These are phyloP conservation scores for Drosophila dives DNA, from an alignment of 2,888 invertebrate species.

Conservation along the genomic window DNA sequence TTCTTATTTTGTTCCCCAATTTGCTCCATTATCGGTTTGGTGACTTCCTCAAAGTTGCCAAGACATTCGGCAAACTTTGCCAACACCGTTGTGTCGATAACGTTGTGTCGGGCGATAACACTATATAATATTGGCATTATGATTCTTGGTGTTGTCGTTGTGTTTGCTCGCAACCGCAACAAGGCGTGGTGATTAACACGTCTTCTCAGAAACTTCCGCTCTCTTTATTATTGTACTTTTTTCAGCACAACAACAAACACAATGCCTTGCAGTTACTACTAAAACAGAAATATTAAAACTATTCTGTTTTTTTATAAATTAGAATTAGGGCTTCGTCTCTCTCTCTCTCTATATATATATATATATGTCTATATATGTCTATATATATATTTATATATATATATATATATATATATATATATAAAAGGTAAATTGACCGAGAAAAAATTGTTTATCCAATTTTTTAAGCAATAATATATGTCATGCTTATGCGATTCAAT, in stretches of 20 bases:
- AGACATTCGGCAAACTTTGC: slow-evolving; percentile 96
- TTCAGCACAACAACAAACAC: slow-evolving; percentile 32
- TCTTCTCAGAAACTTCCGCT: slow-evolving; percentile 13
- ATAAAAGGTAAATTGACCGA: neutral
- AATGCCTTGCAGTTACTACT: slow-evolving; percentile 1
- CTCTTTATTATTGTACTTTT: slow-evolving; percentile 21
- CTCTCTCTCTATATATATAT: too few relatives aligned
- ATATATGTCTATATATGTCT: too few relatives aligned
- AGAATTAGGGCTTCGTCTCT: too few relatives aligned
- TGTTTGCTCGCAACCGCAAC: slow-evolving; percentile 16
- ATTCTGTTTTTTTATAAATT: too few relatives aligned
- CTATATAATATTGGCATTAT: slow-evolving; percentile 96
- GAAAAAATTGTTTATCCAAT: slow-evolving; percentile 21
- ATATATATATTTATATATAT: neutral
- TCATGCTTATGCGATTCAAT: slow-evolving; percentile 5
- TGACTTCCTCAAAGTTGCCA: slow-evolving; percentile 97
- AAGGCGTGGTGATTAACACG: slow-evolving; percentile 42
- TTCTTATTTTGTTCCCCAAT: slow-evolving; percentile 96
- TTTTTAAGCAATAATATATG: slow-evolving; percentile 14
- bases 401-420: slow-evolving; percentile 2
- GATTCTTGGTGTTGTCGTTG: neutral
- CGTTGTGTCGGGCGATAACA: slow-evolving; percentile 89
- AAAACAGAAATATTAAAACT: slow-evolving; percentile 1
- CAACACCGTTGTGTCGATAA: slow-evolving; percentile 90
- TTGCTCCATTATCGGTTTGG: slow-evolving; percentile 94